phyloP scores from a whole-genome alignment of 2,113 vertebrate genomes.

The Solenodon paradoxus region DNA sequence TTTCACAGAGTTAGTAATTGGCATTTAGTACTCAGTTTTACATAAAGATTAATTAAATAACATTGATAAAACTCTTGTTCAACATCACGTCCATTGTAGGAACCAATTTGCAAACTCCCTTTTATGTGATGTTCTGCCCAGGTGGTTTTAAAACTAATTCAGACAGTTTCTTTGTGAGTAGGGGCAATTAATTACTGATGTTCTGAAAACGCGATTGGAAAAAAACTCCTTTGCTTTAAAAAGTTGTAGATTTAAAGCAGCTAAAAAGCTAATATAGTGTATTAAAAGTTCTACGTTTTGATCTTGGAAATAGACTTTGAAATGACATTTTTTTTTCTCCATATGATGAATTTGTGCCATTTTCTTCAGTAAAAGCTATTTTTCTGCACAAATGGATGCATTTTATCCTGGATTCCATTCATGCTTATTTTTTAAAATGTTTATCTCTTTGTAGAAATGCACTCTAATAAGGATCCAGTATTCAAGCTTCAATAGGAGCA shows the following conservation, averaged over 20 bases:
- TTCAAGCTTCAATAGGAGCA: conserved; percentile 63
- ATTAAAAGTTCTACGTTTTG: conserved; percentile 66
- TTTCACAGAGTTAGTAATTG: conserved; percentile 30
- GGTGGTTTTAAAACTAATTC: neutral
- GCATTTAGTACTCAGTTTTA: conserved; percentile 4
- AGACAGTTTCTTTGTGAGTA: conserved; percentile 33
- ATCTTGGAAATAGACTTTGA: conserved; percentile 66
- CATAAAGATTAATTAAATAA: neutral
- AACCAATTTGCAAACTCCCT: neutral
- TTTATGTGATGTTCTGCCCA: neutral
- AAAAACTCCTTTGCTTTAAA: conserved; percentile 17
- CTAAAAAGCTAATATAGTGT: conserved; percentile 64
- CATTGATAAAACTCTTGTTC: neutral
- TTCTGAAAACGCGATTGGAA: neutral
- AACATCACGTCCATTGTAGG: neutral
- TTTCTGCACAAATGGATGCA: conserved; percentile 73
- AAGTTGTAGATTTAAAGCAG: conserved; percentile 44
- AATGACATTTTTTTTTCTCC: conserved; percentile 75
- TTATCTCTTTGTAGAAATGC: conserved; percentile 76
- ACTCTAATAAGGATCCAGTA: conserved; percentile 74
- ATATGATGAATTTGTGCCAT: conserved; percentile 73
- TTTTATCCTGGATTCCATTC: conserved; percentile 76
- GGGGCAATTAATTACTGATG: conserved; percentile 51
- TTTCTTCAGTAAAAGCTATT: conserved; percentile 77
- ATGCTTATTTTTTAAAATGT: conserved; percentile 77